Conservation (phyloP, 2,797 vertebrate genomes). For the Benthosema pterotum region DNA sequence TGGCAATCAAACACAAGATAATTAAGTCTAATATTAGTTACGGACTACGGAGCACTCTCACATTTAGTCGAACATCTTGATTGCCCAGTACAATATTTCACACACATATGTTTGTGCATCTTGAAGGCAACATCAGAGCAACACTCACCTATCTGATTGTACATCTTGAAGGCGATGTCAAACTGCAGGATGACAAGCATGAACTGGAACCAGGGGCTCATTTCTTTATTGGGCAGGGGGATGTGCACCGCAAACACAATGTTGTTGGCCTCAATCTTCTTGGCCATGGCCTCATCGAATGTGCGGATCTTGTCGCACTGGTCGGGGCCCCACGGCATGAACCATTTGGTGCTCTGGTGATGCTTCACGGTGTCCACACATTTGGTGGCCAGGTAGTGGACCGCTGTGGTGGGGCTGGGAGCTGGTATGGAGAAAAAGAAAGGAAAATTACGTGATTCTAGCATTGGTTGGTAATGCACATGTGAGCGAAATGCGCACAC, state of each 20-base stretch:
- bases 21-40: too few relatives aligned
- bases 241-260: constrained; percentile 95
- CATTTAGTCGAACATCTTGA: not conserved
- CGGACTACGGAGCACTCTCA: not conserved
- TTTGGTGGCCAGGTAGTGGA: constrained; percentile 87
- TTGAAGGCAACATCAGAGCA: constrained; percentile 6
- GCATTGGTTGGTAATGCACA: too few relatives aligned
- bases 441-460: too few relatives aligned
- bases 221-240: constrained; percentile 87
- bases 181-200: constrained; percentile 95
- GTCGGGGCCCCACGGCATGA: constrained; percentile 91
- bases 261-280: constrained; percentile 92
- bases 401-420: constrained; percentile 88
- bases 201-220: constrained; percentile 99
- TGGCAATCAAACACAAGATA: too few relatives aligned
- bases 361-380: constrained; percentile 87
- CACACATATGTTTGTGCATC: constrained; percentile 1
- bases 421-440: constrained; percentile 74
- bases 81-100: not conserved
- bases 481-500: too few relatives aligned
- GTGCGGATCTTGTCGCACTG: constrained; percentile 87
- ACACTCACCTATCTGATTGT: constrained; percentile 91
- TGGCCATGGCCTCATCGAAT: constrained; percentile 88
- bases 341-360: constrained; percentile 84
- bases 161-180: constrained; percentile 91